These are phyloP conservation scores for Linnaemya vulpina DNA, from an alignment of 2,888 invertebrate species.

Conservation along the genomic window DNA sequence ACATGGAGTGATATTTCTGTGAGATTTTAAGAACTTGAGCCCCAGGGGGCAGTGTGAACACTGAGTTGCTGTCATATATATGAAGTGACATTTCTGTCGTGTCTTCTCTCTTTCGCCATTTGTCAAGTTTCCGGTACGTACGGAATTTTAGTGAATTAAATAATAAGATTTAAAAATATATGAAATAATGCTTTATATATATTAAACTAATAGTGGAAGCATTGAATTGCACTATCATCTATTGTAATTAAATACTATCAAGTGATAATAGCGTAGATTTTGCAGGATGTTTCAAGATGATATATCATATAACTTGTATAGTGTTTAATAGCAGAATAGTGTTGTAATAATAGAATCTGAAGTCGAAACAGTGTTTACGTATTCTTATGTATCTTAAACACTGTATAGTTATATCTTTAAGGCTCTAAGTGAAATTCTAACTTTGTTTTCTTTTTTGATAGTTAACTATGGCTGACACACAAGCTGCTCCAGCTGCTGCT, in stretches of 20 bases:
- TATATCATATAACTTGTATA: not conserved
- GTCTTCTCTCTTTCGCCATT: slow-evolving; percentile 82
- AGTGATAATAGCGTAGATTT: slow-evolving; percentile 55
- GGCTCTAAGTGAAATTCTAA: slow-evolving; percentile 15
- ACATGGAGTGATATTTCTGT: not conserved
- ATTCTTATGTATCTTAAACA: not conserved
- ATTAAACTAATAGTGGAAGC: slow-evolving; percentile 61
- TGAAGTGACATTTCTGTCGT: slow-evolving; percentile 73
- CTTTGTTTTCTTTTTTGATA: slow-evolving; percentile 55
- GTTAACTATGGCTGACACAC: slow-evolving; percentile 83
- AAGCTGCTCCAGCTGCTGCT: slow-evolving; percentile 79
- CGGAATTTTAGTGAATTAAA: slow-evolving; percentile 76
- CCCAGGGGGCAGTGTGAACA: slow-evolving; percentile 14
- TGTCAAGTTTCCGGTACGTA: slow-evolving; percentile 83
- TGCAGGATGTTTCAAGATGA: slow-evolving; percentile 78
- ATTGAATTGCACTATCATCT: slow-evolving; percentile 49
- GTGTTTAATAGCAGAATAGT: too few species aligned
- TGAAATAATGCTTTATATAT: slow-evolving; percentile 43
- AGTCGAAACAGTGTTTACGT: slow-evolving; percentile 58
- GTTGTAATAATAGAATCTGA: not conserved
- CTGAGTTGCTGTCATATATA: slow-evolving; percentile 39
- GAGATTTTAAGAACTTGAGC: not conserved
- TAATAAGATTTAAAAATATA: slow-evolving; percentile 73
- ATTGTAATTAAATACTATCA: slow-evolving; percentile 67
- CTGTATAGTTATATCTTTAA: not conserved